Evolutionary conservation across 2,888 invertebrate species (phyloP).

Genomic region (Lepidochitona cinerea): DNA sequence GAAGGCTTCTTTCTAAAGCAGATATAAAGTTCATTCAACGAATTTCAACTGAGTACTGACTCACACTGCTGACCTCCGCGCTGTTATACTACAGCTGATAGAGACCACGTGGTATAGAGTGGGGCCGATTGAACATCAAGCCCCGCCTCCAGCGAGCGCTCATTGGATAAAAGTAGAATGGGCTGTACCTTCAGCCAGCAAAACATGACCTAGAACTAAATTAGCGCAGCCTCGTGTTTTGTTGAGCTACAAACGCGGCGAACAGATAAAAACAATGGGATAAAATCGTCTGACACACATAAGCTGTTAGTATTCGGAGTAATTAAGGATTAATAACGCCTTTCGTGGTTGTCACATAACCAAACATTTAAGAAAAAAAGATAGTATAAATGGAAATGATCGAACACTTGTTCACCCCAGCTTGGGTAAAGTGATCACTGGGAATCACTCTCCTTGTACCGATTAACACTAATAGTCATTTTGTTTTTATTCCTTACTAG

Average conservation of each 20-base stretch:
- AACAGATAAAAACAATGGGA: constrained; percentile 1
- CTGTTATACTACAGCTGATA: constrained; percentile 4
- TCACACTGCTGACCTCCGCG: background rate
- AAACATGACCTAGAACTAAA: constrained; percentile 6
- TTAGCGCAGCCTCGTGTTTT: background rate
- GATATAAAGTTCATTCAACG: background rate
- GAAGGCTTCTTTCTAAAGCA: no score
- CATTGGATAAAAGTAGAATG: background rate
- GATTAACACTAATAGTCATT: no score
- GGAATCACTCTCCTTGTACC: no score
- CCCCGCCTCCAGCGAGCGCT: background rate
- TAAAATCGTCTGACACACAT: background rate
- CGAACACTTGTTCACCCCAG: no score
- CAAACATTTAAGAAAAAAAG: background rate
- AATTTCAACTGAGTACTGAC: background rate
- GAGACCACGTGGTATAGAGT: background rate
- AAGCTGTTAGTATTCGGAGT: background rate
- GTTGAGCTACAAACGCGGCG: background rate
- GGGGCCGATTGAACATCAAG: background rate
- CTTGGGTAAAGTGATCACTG: no score
- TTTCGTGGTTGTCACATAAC: background rate
- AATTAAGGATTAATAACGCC: constrained; percentile 1
- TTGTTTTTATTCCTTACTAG: no score
- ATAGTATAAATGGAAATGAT: no score
- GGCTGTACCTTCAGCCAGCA: background rate